A percentile compares a stretch with the other conserved stretches of the same genome.
These are phyloP conservation scores for Lithodes maja DNA, from an alignment of 2,888 invertebrate species.

Conservation along the genomic window DNA sequence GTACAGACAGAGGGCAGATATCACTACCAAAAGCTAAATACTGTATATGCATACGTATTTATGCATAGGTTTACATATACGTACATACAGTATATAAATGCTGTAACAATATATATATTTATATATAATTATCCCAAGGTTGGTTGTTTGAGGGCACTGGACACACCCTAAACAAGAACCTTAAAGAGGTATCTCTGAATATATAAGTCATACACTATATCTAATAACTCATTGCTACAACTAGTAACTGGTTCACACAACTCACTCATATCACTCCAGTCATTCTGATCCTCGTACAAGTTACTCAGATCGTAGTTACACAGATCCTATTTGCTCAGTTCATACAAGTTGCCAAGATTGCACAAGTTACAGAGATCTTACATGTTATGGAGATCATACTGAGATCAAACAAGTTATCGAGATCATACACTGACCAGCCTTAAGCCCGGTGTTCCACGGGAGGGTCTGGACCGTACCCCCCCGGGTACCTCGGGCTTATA, in stretches of 20 bases:
- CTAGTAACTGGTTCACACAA: background rate
- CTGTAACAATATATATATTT: background rate
- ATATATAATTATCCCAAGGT: constrained; percentile 44
- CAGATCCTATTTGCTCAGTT: no score
- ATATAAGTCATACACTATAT: constrained; percentile 1
- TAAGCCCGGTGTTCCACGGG: constrained; percentile 56
- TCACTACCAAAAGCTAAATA: constrained; percentile 4
- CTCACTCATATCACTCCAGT: background rate
- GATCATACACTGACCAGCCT: background rate
- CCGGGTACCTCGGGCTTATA: constrained; percentile 53
- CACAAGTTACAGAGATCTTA: no score
- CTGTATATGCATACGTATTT: constrained; percentile 14
- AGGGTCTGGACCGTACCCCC: constrained; percentile 66
- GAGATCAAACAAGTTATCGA: background rate
- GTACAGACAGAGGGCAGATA: constrained; percentile 53
- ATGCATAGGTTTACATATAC: constrained; percentile 14
- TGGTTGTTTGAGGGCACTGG: constrained; percentile 68
- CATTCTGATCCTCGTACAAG: background rate
- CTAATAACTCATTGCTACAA: background rate
- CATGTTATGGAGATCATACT: no score
- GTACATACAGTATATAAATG: constrained; percentile 27
- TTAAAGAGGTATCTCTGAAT: constrained; percentile 22
- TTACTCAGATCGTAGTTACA: no score
- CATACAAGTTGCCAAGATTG: no score
- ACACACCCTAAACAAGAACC: constrained; percentile 68